These are phyloP conservation scores for Cydia fagiglandana DNA, from an alignment of 1,140 invertebrate species.

Conservation along the genomic window DNA sequence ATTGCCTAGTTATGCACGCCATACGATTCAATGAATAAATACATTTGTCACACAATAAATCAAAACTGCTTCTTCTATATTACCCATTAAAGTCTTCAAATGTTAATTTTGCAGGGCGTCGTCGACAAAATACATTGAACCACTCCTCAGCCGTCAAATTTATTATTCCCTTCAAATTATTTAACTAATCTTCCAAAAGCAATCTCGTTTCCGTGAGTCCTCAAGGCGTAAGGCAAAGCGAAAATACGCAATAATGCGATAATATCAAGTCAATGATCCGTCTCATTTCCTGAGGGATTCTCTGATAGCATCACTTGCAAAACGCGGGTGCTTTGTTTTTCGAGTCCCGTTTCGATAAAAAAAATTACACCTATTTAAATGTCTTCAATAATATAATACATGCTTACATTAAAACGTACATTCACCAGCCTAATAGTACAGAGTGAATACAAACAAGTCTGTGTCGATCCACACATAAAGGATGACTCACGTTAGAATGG, in stretches of 20 bases:
- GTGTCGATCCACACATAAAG: no score
- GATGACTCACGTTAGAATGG: no score
- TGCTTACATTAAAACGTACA: no score
- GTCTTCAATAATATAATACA: no score
- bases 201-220: conserved; percentile 30
- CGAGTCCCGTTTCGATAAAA: background rate
- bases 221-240: conserved; percentile 30
- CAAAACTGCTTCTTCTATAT: no score
- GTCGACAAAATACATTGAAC: conserved; percentile 3
- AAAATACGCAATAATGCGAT: conserved; percentile 35
- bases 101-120: conserved; percentile 6
- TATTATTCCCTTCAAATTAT: conserved; percentile 29
- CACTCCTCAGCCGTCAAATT: conserved; percentile 10
- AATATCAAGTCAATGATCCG: conserved; percentile 37
- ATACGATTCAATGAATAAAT: no score
- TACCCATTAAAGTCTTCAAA: background rate
- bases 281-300: conserved; percentile 35
- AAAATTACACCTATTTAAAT: background rate
- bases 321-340: conserved; percentile 26
- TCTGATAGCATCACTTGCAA: conserved; percentile 36
- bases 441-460: no score
- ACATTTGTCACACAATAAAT: no score
- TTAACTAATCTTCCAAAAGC: conserved; percentile 32
- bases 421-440: no score
- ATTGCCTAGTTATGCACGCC: no score